Evolutionary conservation across 2,797 vertebrate genomes (phyloP).

Genomic region (Balearica regulorum): DNA sequence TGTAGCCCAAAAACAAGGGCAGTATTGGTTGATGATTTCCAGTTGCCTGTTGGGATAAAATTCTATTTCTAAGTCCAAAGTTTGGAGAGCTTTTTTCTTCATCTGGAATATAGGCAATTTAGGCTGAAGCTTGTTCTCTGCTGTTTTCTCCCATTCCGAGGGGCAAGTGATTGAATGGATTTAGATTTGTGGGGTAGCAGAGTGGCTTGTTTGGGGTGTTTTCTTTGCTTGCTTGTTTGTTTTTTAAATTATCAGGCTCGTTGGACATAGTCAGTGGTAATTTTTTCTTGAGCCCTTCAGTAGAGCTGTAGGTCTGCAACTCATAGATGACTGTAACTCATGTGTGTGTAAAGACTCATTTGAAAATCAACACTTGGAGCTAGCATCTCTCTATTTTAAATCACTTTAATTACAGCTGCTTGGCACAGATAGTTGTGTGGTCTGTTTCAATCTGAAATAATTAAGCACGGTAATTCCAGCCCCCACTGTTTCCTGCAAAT

Average conservation of each 20-base stretch:
- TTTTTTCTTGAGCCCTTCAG: neutral
- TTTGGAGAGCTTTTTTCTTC: accelerated
- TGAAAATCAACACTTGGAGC: slow-evolving; percentile 56
- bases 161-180: neutral
- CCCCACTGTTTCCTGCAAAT: slow-evolving; percentile 55
- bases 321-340: neutral
- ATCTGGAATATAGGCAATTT: neutral
- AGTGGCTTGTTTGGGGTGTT: neutral
- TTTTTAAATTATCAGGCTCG: neutral
- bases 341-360: slow-evolving; percentile 15
- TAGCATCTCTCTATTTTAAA: slow-evolving; percentile 56
- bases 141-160: neutral
- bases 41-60: neutral
- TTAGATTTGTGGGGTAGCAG: neutral
- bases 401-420: slow-evolving; percentile 69
- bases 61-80: neutral
- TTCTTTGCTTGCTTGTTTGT: neutral
- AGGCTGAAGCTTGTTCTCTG: neutral
- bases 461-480: slow-evolving; percentile 48
- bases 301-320: neutral
- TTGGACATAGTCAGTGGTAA: neutral
- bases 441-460: slow-evolving; percentile 64
- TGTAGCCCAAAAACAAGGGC: neutral
- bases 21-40: neutral
- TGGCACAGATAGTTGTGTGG: slow-evolving; percentile 63